Conservation (phyloP, 1,140 invertebrate species). For the Microplitis demolitor region DNA sequence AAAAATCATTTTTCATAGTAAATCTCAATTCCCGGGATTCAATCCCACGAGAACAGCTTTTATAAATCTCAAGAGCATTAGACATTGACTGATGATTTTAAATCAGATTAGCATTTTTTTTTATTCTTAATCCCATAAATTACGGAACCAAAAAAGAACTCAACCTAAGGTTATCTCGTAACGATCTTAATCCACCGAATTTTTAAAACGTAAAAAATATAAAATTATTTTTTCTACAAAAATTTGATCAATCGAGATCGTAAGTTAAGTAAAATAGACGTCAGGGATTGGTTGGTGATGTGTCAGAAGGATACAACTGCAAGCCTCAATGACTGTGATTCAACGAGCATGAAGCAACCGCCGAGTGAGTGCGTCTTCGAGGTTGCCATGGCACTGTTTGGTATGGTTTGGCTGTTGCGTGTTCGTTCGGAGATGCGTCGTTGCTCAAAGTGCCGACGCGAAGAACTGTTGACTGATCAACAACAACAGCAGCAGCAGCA, state of each 20-base stretch:
- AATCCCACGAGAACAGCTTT: no score
- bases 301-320: conserved; percentile 50
- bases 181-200: no score
- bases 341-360: conserved; percentile 57
- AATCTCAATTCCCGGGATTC: no score
- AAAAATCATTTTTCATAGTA: neutral
- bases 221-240: no score
- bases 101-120: no score
- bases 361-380: conserved; percentile 48
- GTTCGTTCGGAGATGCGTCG: conserved; percentile 76
- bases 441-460: conserved; percentile 71
- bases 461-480: conserved; percentile 57
- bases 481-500: conserved; percentile 44
- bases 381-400: conserved; percentile 79
- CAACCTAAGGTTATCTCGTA: neutral
- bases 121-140: no score
- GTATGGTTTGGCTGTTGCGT: conserved; percentile 80
- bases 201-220: no score
- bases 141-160: no score
- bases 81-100: no score
- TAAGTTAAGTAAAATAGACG: neutral
- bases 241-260: no score
- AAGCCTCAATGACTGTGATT: conserved; percentile 52
- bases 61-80: no score
- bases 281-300: conserved; percentile 46